These are phyloP conservation scores for Acanthacorydalis orientalis DNA, from an alignment of 2,888 invertebrate species.

Conservation along the genomic window DNA sequence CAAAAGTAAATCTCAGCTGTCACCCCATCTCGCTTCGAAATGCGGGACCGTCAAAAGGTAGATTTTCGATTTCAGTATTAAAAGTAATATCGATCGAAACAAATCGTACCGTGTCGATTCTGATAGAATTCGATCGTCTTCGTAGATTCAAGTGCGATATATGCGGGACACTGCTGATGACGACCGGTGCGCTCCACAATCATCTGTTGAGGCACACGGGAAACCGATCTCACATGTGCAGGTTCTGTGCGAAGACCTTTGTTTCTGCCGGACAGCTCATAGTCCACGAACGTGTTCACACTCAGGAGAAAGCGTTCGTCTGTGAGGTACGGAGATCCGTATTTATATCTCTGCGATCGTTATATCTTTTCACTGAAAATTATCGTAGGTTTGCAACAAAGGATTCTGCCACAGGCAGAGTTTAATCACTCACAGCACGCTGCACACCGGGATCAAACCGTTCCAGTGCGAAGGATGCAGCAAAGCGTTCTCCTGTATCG, in stretches of 20 bases:
- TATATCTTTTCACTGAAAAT: not conserved
- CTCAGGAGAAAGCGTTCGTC: conserved; percentile 20
- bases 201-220: conserved; percentile 20
- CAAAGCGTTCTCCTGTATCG: conserved; percentile 28
- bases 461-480: conserved; percentile 30
- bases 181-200: conserved; percentile 19
- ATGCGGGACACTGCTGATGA: conserved; percentile 19
- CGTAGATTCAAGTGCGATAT: conserved; percentile 13
- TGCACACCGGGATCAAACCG: conserved; percentile 31
- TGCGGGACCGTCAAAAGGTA: conserved; percentile 26
- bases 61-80: too few species aligned
- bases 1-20: conserved; percentile 23
- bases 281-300: conserved; percentile 22
- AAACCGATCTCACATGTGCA: conserved; percentile 17
- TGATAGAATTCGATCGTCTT: not conserved
- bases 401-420: conserved; percentile 31
- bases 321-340: too few species aligned
- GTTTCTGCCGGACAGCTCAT: conserved; percentile 19
- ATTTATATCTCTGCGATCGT: not conserved
- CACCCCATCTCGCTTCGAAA: conserved; percentile 21
- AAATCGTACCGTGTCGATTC: too few species aligned
- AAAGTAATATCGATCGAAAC: too few species aligned
- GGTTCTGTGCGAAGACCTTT: conserved; percentile 22
- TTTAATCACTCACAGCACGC: conserved; percentile 28
- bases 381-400: conserved; percentile 26